Percentiles rank a stretch among this genome's conserved stretches.
Conservation (phyloP, 2,888 invertebrate species). For the Cephus sareptanus region DNA sequence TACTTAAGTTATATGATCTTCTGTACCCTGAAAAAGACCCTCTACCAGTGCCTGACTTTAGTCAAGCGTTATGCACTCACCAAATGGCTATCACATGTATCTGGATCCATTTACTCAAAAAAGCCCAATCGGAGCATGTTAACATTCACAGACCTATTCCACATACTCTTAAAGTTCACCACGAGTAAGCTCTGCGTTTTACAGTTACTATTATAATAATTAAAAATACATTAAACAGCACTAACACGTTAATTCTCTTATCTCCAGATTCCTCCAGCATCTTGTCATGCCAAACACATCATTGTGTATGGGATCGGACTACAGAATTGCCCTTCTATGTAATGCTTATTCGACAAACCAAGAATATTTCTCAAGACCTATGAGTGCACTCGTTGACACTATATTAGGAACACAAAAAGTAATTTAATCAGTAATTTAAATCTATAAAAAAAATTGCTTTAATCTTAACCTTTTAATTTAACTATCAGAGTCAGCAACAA, state of each 20-base stretch:
- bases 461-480: background rate
- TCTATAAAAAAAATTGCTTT: background rate
- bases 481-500: conserved; percentile 67
- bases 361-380: conserved; percentile 90
- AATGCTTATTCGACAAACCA: conserved; percentile 96
- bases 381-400: conserved; percentile 91
- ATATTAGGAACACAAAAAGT: conserved; percentile 78
- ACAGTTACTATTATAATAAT: background rate
- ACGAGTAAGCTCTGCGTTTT: conserved; percentile 73
- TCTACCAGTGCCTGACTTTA: conserved; percentile 88
- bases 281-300: conserved; percentile 80
- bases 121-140: conserved; percentile 88
- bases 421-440: conserved; percentile 16
- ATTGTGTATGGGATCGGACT: conserved; percentile 85
- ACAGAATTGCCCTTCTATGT: conserved; percentile 89
- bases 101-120: conserved; percentile 95
- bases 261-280: conserved; percentile 83
- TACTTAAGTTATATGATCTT: conserved; percentile 90
- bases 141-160: conserved; percentile 84
- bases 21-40: conserved; percentile 94
- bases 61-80: conserved; percentile 85
- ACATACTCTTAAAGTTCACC: conserved; percentile 82
- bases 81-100: conserved; percentile 96
- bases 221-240: background rate
- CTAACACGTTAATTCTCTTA: conserved; percentile 22